Evolutionary conservation across 2,888 invertebrate genomes (phyloP), one percentile per base, ranked within the genome.

Genomic region (Miltochrista miniata): DNA sequence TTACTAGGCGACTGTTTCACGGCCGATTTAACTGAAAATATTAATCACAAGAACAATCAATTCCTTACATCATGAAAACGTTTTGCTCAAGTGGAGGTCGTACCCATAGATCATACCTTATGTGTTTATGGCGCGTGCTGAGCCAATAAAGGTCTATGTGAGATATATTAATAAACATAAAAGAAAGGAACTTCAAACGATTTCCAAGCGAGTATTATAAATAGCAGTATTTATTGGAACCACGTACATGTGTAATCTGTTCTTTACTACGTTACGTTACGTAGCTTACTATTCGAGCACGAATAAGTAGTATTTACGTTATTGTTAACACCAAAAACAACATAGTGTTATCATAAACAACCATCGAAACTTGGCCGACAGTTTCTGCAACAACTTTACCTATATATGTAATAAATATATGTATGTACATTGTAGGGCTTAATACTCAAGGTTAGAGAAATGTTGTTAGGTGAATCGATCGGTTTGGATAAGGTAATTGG

Each of bases 121-220:
- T 24, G 18, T 24, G 18, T 24, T 2, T 24, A 24, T 31, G 31
- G 11, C 8, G 31, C 31, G 31, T 31, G 31, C 31, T 45, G 33
- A 45, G 3, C 45, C 18, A 24, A 51, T 18, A 41, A 51, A 51
- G 51, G 45, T 33, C 36, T 41, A 36, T 40, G 15, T 38, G 38
- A 24, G 24, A 15, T 38, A 37, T 37, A 37, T 15, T 37, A 31
- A 39, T 49, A 29, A 46, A 51, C 42, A 46, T 46, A 51, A 31
- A 51, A 37, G 42, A 51, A 51, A 49, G 38, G 39, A 50, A 42
- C 36, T 38, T 51, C 37, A 46, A 51, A 50, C 40, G 35, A 39
- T 42, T 38, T 34, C 40, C 18, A 24, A 48, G 38, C 39, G 18
- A 18, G 36, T 33, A 47, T 48, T 44, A 49, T 49, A 49, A 44